Conservation (phyloP, 1,140 invertebrate species). For the Cotesia typhae region DNA sequence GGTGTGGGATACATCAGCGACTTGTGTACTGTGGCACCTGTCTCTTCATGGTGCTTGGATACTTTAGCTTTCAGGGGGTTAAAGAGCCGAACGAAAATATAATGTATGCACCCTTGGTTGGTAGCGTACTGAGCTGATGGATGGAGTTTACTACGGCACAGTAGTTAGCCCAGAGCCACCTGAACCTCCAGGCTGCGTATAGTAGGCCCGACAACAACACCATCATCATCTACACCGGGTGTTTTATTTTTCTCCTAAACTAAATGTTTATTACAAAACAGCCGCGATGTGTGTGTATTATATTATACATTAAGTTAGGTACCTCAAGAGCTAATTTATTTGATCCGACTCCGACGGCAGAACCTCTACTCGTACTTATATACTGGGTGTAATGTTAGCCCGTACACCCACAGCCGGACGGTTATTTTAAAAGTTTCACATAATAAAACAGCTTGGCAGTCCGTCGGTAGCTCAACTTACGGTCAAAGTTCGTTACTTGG, state of each 20-base stretch:
- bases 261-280: constrained; percentile 32
- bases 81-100: constrained; percentile 47
- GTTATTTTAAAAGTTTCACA: constrained; percentile 1
- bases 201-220: constrained; percentile 10
- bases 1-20: constrained; percentile 4
- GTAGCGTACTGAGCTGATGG: constrained; percentile 32
- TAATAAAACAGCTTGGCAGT: no score
- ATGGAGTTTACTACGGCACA: constrained; percentile 31
- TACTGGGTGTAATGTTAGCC: background rate
- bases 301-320: constrained; percentile 7
- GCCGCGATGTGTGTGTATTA: constrained; percentile 31
- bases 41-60: constrained; percentile 48
- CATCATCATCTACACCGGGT: constrained; percentile 37
- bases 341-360: constrained; percentile 40
- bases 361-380: constrained; percentile 1
- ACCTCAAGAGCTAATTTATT: constrained; percentile 44
- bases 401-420: constrained; percentile 24
- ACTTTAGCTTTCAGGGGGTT: constrained; percentile 14
- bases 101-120: constrained; percentile 59
- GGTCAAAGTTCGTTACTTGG: background rate
- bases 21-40: constrained; percentile 46
- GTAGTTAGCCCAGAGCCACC: constrained; percentile 44
- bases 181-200: constrained; percentile 40
- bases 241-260: constrained; percentile 17
- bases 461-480: constrained; percentile 1